Evolutionary conservation across 2,888 invertebrate species (phyloP), one percentile per base, ranked within the genome.

Genomic region (Spodoptera littoralis): DNA sequence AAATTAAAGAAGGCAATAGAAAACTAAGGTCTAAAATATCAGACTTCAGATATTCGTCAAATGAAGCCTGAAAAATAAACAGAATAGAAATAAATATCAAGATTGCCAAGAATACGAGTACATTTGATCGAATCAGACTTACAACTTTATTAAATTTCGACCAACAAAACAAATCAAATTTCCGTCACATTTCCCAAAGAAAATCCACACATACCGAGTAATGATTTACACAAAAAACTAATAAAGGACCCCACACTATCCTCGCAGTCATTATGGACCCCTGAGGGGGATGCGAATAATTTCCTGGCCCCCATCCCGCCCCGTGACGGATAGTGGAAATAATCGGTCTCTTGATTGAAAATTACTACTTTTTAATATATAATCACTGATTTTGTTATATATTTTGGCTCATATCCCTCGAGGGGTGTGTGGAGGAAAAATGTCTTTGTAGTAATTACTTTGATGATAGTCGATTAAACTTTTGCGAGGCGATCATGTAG

Each of bases 281-380:
- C 57, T 45, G 44, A 63, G 52, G 69, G 71, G 70, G 67, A 60
- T 56, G 56, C 18, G 71, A 77, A 77, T 79, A 62, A 76, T 78
- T 71, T 68, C 60, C 65, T 49, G 36, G 53, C 59, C 72, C 77
- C 70, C 48, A 12, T 51, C 5, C 53, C 13, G 50, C 46, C 64
- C 68, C 59, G 53, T 59, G 70, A 68, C 63, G 71, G 66, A 72
- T 82, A 79, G 82, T 82, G 81, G 83, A 81, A 84, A 78, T 88
- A 88, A 88, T 88, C 74, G 82, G 30, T 36, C 60, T 53, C 76
- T 79, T 85, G 84, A 88, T 88, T 86, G 84, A 87, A 89, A 89
- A 80, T 80, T 78, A 80, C 79, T 77, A 77, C 69, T 69, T 77
- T 74, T 78, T 78, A 76, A 78, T 76, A 78, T 47, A 65, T 62